Conservation (phyloP, 2,888 invertebrate species). For the Ypsolopha sequella region DNA sequence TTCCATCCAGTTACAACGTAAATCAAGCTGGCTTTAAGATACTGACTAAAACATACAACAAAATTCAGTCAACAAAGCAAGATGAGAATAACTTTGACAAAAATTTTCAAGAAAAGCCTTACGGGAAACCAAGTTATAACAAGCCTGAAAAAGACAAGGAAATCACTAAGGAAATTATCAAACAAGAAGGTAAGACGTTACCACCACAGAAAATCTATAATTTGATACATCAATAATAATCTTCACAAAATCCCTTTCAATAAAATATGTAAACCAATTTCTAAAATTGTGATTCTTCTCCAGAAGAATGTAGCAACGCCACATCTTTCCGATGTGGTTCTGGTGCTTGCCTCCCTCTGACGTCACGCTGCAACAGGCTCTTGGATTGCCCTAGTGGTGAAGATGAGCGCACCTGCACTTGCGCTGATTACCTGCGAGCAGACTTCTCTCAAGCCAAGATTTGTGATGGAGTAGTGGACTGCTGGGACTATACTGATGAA, state of each 20-base stretch:
- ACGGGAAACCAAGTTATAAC: constrained; percentile 30
- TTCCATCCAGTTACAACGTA: constrained; percentile 70
- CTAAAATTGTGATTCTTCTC: constrained; percentile 11
- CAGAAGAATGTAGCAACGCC: constrained; percentile 53
- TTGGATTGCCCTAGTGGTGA: constrained; percentile 78
- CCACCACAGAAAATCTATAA: constrained; percentile 24
- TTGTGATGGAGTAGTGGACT: constrained; percentile 84
- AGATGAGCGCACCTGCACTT: constrained; percentile 80
- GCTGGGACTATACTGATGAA: constrained; percentile 86
- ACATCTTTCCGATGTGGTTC: constrained; percentile 72
- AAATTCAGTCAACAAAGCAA: constrained; percentile 59
- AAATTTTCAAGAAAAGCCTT: constrained; percentile 34
- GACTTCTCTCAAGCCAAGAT: constrained; percentile 79
- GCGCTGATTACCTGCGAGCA: constrained; percentile 80
- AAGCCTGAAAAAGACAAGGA: constrained; percentile 39
- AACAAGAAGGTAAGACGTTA: constrained; percentile 27
- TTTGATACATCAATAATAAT: no score
- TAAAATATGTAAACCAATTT: not conserved
- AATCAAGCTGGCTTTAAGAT: constrained; percentile 77
- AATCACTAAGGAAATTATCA: constrained; percentile 18
- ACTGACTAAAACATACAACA: constrained; percentile 75
- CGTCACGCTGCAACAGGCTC: constrained; percentile 78
- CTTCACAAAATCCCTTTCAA: not conserved
- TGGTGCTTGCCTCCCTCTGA: constrained; percentile 74
- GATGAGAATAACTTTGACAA: constrained; percentile 49